Conservation (phyloP, 2,113 vertebrate species). For the Bufo gargarizans region DNA sequence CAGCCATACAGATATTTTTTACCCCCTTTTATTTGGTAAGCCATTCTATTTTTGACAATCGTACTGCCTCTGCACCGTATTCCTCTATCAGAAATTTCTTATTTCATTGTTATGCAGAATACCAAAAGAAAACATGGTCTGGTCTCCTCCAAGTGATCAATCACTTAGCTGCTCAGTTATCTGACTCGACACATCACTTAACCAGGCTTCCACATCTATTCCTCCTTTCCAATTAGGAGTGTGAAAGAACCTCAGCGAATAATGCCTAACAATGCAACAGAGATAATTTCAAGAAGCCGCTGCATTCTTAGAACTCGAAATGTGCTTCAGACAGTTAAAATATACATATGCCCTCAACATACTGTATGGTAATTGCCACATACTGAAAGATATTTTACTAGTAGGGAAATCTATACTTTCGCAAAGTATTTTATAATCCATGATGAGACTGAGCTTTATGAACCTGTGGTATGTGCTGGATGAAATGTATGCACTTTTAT, state of each 20-base stretch:
- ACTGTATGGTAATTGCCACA: not conserved
- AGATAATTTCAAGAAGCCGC: conserved; percentile 48
- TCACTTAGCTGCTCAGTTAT: conserved; percentile 52
- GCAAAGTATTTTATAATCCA: not conserved
- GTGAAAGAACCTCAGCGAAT: conserved; percentile 49
- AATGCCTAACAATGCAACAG: conserved; percentile 47
- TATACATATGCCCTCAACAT: conserved; percentile 21
- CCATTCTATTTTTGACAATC: not conserved
- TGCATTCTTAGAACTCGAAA: conserved; percentile 24
- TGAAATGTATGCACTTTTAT: not conserved
- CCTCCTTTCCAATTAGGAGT: conserved; percentile 56
- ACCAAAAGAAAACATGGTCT: conserved; percentile 36
- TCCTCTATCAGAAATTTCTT: conserved; percentile 20
- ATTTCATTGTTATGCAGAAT: conserved; percentile 38
- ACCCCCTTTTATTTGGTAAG: not conserved
- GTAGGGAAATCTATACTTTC: not conserved
- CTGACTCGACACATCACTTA: conserved; percentile 53
- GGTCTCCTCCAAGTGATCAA: conserved; percentile 51
- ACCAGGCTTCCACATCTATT: conserved; percentile 51
- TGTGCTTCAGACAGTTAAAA: conserved; percentile 37
- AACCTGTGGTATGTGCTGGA: not conserved
- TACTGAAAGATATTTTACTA: not conserved
- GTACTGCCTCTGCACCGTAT: not conserved
- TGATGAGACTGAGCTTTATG: not conserved
- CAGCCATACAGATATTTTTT: not conserved